Evolutionary conservation across 2,888 invertebrate species (phyloP).

Genomic region (Dasysyrphus tricinctus): DNA sequence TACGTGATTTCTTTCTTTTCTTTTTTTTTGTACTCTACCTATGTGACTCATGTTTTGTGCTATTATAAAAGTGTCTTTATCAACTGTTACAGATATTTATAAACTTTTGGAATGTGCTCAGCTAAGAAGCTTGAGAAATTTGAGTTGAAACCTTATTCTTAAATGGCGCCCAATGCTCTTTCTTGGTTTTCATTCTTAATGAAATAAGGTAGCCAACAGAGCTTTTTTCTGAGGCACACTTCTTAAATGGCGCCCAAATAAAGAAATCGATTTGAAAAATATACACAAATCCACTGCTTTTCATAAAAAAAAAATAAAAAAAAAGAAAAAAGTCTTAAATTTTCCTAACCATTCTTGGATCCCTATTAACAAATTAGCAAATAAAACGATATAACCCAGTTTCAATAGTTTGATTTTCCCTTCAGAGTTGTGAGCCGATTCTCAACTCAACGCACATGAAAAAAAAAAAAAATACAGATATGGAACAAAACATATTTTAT

Average conservation of each 20-base stretch:
- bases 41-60: conserved; percentile 34
- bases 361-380: not conserved
- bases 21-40: conserved; percentile 33
- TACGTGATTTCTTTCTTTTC: conserved; percentile 51
- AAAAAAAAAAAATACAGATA: conserved; percentile 13
- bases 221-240: no score
- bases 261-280: no score
- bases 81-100: not conserved
- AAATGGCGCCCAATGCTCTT: conserved; percentile 26
- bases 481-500: conserved; percentile 31
- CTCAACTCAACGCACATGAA: conserved; percentile 69
- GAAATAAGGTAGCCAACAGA: not conserved
- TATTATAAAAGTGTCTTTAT: conserved; percentile 55
- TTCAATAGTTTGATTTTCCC: conserved; percentile 10
- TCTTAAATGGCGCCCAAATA: no score
- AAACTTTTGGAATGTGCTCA: not conserved
- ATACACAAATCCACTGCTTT: no score
- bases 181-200: not conserved
- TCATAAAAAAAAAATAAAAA: not conserved
- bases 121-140: not conserved
- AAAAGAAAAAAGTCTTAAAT: not conserved
- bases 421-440: conserved; percentile 42
- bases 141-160: not conserved
- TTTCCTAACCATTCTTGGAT: not conserved
- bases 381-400: not conserved